Evolutionary conservation across 2,797 vertebrate species (phyloP), one percentile per base, ranked within the genome.

Genomic region (Vespertilio murinus): DNA sequence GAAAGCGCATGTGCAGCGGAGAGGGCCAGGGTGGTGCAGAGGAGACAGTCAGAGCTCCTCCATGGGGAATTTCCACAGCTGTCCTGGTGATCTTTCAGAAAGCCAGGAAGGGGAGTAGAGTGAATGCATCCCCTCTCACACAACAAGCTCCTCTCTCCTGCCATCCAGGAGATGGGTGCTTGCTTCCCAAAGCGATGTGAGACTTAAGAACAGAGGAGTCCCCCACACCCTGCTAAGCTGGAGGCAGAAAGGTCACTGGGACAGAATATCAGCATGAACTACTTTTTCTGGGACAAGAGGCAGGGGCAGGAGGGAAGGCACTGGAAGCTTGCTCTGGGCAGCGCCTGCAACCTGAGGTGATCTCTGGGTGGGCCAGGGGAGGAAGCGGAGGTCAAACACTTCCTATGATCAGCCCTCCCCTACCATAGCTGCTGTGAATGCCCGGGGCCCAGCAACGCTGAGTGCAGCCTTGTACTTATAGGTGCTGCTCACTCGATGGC

Each of bases 401-500:
- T 2, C n/a, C 45, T 7, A 6, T 22, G 17, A 13, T 2, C 18
- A 5, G 0, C 6, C 6, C 3, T 45, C 61, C 35, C 38, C 4
- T 3, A 54, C 42, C 18, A 52, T 2, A 12, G 18, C 6, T 7
- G 0, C 8, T 6, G 14, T 10, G 18, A 2, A 4, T 1, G 17
- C 64, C 20, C 7, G 6, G 23, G 54, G 42, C 83, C 74, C 1
- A 12, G 10, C 10, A 8, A 38, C 5, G 33, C 16, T 5, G 25
- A 69, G 16, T 33, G 38, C 6, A 5, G 18, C 10, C 20, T 35
- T 12, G 38, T 17, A 0, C 8, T 6, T 2, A n/a, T 0, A 35
- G 38, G 11, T 11, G 49, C 49, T 10, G 9, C 22, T 65, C 2
- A 0, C 5, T 6, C 20, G 45, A 10, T 6, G 20, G 22, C 22